Evolutionary conservation across 2,797 vertebrate species (phyloP).

Genomic region (Borostomias antarcticus): DNA sequence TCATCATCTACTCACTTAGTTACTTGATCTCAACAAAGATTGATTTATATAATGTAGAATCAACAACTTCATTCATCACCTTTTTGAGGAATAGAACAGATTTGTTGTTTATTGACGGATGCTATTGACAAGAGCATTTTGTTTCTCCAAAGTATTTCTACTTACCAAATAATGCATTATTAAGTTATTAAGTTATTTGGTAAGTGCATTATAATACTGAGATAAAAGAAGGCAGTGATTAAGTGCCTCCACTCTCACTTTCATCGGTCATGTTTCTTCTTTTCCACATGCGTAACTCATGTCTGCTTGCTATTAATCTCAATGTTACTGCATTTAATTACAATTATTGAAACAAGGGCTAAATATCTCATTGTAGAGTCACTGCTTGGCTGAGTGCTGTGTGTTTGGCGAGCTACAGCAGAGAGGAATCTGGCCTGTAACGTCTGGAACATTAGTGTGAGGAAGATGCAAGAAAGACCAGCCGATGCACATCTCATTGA

Average conservation of each 20-base stretch:
- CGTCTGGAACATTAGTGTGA: constrained; percentile 39
- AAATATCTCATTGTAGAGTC: constrained; percentile 33
- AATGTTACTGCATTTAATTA: constrained; percentile 29
- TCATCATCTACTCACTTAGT: no score
- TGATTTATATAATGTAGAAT: no score
- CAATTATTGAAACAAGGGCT: constrained; percentile 29
- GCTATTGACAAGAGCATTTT: no score
- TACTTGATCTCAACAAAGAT: no score
- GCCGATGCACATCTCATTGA: constrained; percentile 15
- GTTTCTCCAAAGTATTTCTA: no score
- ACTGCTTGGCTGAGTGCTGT: neutral
- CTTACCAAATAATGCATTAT: no score
- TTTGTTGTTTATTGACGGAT: no score
- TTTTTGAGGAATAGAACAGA: no score
- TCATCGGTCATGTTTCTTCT: constrained; percentile 12
- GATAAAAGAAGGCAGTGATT: no score
- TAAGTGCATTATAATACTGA: no score
- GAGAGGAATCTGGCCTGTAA: constrained; percentile 34
- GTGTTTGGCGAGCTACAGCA: neutral
- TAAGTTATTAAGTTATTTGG: no score
- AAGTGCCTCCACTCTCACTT: neutral
- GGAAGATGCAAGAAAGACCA: neutral
- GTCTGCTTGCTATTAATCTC: constrained; percentile 16
- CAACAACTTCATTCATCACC: no score
- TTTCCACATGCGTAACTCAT: constrained; percentile 22